phyloP scores from a whole-genome alignment of 2,888 invertebrate species.

The Anorthoa munda region DNA sequence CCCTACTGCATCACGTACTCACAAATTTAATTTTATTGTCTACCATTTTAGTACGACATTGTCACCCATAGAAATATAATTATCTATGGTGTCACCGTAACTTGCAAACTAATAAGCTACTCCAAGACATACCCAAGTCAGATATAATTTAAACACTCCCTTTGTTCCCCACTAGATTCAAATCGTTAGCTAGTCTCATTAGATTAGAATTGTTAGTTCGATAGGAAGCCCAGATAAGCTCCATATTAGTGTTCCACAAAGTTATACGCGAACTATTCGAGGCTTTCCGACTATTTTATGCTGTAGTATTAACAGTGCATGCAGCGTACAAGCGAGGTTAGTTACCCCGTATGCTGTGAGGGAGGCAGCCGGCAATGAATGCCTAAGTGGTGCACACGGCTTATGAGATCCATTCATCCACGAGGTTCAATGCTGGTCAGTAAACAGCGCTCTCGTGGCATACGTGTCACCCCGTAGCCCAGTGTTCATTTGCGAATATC shows the following conservation, averaged over 20 bases:
- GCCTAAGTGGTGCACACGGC: slow-evolving; percentile 81
- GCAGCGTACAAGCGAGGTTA: slow-evolving; percentile 80
- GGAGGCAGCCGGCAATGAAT: slow-evolving; percentile 83
- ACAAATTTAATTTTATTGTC: too few species aligned
- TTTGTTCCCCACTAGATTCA: slow-evolving; percentile 19
- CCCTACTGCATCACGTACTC: too few species aligned
- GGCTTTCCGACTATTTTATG: slow-evolving; percentile 46
- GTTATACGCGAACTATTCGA: slow-evolving; percentile 53
- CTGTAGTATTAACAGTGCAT: slow-evolving; percentile 54
- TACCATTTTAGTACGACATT: too few species aligned
- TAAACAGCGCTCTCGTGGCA: slow-evolving; percentile 83
- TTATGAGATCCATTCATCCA: slow-evolving; percentile 80
- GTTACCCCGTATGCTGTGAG: slow-evolving; percentile 78
- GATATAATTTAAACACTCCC: slow-evolving; percentile 29
- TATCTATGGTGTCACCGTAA: slow-evolving; percentile 12
- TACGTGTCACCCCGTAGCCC: slow-evolving; percentile 86
- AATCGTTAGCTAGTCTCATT: slow-evolving; percentile 5
- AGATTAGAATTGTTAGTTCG: not conserved
- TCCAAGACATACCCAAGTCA: slow-evolving; percentile 13
- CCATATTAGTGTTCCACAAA: slow-evolving; percentile 44
- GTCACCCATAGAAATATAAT: too few species aligned
- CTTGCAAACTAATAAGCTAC: slow-evolving; percentile 14
- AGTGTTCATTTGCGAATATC: slow-evolving; percentile 70
- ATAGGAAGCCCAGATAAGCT: slow-evolving; percentile 37
- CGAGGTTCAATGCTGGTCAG: slow-evolving; percentile 81